Percentiles rank a stretch among this genome's conserved stretches.
Evolutionary conservation across 2,888 invertebrate genomes (phyloP).

Genomic region (Drosophila histrio): DNA sequence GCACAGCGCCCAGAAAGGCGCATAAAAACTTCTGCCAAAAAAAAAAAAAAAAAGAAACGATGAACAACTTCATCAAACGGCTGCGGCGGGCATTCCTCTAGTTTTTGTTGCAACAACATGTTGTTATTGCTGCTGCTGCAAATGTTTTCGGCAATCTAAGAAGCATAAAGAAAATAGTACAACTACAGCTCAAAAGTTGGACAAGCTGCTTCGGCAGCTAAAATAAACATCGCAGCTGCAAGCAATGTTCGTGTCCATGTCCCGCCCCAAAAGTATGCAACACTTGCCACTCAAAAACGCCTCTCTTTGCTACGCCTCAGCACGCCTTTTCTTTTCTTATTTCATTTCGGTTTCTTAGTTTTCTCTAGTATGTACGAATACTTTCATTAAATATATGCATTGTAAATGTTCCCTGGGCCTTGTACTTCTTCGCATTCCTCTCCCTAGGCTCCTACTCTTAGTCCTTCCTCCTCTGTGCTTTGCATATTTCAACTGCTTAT

Average conservation of each 20-base stretch:
- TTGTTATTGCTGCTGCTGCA: conserved; percentile 20
- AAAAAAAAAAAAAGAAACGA: conserved; percentile 10
- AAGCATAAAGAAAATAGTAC: conserved; percentile 56
- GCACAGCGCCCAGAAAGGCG: conserved; percentile 43
- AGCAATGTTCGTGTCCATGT: conserved; percentile 1
- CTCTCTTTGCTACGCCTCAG: conserved; percentile 1
- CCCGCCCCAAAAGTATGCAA: conserved; percentile 66
- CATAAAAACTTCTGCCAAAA: conserved; percentile 43
- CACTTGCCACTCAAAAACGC: conserved; percentile 49
- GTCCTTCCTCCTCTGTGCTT: conserved; percentile 51
- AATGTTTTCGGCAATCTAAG: conserved; percentile 58
- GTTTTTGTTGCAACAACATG: conserved; percentile 38
- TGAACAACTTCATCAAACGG: conserved; percentile 74
- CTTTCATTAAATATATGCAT: conserved; percentile 76
- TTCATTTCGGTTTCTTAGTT: conserved; percentile 46
- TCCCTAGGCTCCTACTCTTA: conserved; percentile 5
- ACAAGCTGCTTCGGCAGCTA: conserved; percentile 55
- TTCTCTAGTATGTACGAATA: conserved; percentile 36
- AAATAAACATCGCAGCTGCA: conserved; percentile 58
- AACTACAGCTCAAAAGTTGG: conserved; percentile 53
- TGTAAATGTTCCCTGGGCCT: conserved; percentile 57
- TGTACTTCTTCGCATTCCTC: conserved; percentile 14
- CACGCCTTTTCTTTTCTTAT: conserved; percentile 16
- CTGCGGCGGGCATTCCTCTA: conserved; percentile 45
- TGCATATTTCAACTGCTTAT: conserved; percentile 66